Conservation (phyloP, 1,140 invertebrate species). For the Augochlora pura region DNA sequence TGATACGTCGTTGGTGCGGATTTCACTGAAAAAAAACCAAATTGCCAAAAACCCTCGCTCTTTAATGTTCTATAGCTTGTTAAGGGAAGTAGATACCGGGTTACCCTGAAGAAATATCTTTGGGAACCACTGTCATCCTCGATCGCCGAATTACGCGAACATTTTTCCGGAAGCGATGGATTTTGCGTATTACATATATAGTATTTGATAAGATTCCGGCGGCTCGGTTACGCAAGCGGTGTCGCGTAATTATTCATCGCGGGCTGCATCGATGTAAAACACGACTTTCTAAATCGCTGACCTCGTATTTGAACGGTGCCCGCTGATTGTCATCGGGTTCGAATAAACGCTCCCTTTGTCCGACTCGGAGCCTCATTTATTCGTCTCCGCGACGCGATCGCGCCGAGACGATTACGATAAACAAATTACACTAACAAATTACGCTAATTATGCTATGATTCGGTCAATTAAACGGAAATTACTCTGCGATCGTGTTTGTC, state of each 20-base stretch:
- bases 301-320: conserved; percentile 11
- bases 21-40: too few species aligned
- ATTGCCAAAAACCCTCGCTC: too few species aligned
- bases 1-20: too few species aligned
- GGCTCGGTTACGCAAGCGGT: conserved; percentile 19
- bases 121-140: too few species aligned
- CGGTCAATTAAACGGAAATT: too few species aligned
- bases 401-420: neutral
- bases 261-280: neutral
- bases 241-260: conserved; percentile 23
- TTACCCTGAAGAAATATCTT: too few species aligned
- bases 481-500: neutral
- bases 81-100: too few species aligned
- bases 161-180: neutral
- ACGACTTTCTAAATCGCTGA: conserved; percentile 24
- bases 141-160: neutral
- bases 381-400: neutral
- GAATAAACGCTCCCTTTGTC: neutral
- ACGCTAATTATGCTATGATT: neutral
- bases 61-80: too few species aligned
- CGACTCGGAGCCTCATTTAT: too few species aligned
- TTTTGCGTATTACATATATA: conserved; percentile 31
- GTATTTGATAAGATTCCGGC: conserved; percentile 15
- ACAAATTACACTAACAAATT: neutral
- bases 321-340: conserved; percentile 19